Evolutionary conservation across 2,797 vertebrate species (phyloP).

Genomic region (Odontamblyopus lacepedii): DNA sequence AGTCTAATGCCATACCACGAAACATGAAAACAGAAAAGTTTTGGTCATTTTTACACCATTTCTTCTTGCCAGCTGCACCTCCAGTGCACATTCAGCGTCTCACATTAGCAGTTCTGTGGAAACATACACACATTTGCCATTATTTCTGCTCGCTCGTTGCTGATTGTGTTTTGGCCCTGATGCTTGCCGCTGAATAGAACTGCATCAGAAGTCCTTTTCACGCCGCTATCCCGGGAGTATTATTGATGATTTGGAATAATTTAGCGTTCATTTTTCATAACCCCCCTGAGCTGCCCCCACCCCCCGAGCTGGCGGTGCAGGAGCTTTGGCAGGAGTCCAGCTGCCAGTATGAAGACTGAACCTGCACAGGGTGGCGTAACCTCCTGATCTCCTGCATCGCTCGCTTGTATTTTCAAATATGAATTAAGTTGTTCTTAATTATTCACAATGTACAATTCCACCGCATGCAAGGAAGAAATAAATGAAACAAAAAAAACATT

Average conservation of each 20-base stretch:
- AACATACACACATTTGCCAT: slow-evolving; percentile 22
- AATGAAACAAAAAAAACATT: too few relatives aligned
- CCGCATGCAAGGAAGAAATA: too few relatives aligned
- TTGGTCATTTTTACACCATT: too few relatives aligned
- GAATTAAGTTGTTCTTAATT: too few relatives aligned
- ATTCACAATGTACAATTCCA: too few relatives aligned
- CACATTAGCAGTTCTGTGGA: neutral
- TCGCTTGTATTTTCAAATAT: too few relatives aligned
- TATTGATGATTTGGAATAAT: slow-evolving; percentile 20
- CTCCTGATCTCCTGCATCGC: neutral
- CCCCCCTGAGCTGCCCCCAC: neutral
- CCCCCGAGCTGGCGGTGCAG: neutral
- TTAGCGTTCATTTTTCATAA: slow-evolving; percentile 24
- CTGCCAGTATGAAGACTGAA: slow-evolving; percentile 9
- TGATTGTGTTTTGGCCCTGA: slow-evolving; percentile 7
- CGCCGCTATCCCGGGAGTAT: slow-evolving; percentile 18
- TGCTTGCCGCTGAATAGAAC: neutral
- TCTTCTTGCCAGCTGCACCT: neutral
- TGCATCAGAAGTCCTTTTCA: slow-evolving; percentile 12
- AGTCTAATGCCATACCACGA: too few relatives aligned
- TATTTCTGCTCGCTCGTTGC: slow-evolving; percentile 13
- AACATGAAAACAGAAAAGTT: too few relatives aligned
- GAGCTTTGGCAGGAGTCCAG: slow-evolving; percentile 9
- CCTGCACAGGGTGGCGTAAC: neutral
- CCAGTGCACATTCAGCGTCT: slow-evolving; percentile 16